Conservation (phyloP, 2,113 vertebrate genomes). For the Pangasianodon gigas region DNA sequence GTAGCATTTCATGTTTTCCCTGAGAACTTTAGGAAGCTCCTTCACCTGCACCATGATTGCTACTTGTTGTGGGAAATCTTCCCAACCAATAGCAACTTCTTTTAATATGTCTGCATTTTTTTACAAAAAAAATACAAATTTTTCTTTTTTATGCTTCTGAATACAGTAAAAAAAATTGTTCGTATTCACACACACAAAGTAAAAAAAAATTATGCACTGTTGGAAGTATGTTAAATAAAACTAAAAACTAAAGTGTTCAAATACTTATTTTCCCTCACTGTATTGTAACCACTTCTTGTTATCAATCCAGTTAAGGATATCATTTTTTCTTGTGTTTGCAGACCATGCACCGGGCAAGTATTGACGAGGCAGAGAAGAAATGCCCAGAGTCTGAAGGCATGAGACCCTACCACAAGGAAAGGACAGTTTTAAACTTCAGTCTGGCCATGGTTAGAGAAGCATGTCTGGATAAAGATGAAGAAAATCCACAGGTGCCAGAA, state of each 20-base stretch:
- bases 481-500: not conserved
- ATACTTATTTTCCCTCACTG: not conserved
- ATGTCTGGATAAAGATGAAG: conserved; percentile 3
- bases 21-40: not conserved
- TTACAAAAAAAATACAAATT: too few relatives aligned
- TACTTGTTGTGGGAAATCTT: not conserved
- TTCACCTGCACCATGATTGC: not conserved
- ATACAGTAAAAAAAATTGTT: too few relatives aligned
- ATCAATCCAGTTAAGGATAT: not conserved
- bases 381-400: conserved; percentile 42
- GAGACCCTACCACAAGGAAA: conserved; percentile 58
- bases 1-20: not conserved
- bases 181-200: too few relatives aligned
- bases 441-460: conserved; percentile 63
- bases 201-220: not conserved
- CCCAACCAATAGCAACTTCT: not conserved
- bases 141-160: too few relatives aligned
- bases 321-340: conserved; percentile 34
- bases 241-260: not conserved
- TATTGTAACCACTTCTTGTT: not conserved
- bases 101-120: not conserved
- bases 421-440: conserved; percentile 53
- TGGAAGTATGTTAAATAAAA: not conserved
- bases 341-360: conserved; percentile 63
- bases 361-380: not conserved